Evolutionary conservation across 2,797 vertebrate species (phyloP), one percentile per base, ranked within the genome.

Genomic region (Spatula clypeata): DNA sequence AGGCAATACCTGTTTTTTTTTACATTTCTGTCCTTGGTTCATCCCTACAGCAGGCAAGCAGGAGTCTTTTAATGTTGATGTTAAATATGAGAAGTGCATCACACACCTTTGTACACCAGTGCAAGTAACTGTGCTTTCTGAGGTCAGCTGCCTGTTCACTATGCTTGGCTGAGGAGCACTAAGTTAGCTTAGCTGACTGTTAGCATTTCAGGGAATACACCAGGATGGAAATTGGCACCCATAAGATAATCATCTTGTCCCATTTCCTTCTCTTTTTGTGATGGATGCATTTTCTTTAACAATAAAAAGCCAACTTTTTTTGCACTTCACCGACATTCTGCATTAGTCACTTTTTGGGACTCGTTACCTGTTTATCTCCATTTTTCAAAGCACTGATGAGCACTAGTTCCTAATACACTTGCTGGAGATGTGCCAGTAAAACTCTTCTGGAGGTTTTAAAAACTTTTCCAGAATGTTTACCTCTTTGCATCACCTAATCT

Each of bases 241-340:
- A 4, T 75, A 23, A 15, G 71, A 47, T 27, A 27, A 53, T 74
- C 11, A 7, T 31, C 15, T 53, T 60, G 29, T n/a, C 47, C 34
- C 20, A 19, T n/a, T 44, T 36, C 26, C 45, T 62, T 72, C 13
- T 85, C 24, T 26, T 76, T 54, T 79, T 15, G 12, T 24, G 36
- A 38, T 11, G 42, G 11, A 17, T 26, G 9, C 12, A 6, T 74
- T 62, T 84, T 70, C 27, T 66, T 38, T 71, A 80, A 24, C 6
- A 45, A 21, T 9, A 42, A 53, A 53, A 72, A 65, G 3, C 1
- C 17, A 67, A 34, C 8, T 31, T 18, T 38, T 38, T 27, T 9
- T 8, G 2, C 7, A 0, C 40, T 57, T 21, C 12, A 27, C 13
- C 5, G 5, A 0, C 0, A 0, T 79, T 75, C 31, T 60, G 4